Base-by-base conservation (phyloP, 2,888 invertebrate genomes). In the Drosophila nr. perissopoda region DNA sequence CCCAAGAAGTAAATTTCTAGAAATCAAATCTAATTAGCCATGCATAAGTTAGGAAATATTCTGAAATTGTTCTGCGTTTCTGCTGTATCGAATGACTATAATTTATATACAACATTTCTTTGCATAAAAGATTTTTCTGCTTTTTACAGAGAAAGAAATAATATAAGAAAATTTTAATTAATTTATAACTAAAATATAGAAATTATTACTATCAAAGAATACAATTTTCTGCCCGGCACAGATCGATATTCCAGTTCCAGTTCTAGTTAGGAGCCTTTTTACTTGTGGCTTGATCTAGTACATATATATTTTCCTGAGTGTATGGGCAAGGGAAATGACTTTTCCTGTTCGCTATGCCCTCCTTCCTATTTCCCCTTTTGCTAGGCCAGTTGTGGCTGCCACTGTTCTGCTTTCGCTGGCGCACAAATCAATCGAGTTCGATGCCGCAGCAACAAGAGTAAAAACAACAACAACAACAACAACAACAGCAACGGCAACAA, bases 351-450 rank as follows among this genome's bases (percentile, higher is more conserved):
- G 46, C 56, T 25, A 8, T 18, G 21, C 10, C 33, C 21, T 18
- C 4, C 33, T 16, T 53, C 4, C 53, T 21, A 46, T 16, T 18
- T 29, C 4, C 36, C 51, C 16, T 18, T n/a, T 29, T 52, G 21
- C 33, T 54, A 18, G 21, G 21, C 27, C 21, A 36, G 46, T 34
- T 49, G 42, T 52, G 78, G 52, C 74, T 56, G 80, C 71, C 61
- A 67, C 76, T 65, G 78, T 65, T 66, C 61, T 57, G 48, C 29
- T 40, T 60, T 49, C 40, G 48, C n/a, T 64, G 70, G 38, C 75
- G 71, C 75, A 71, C 68, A 80, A 86, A 82, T 73, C 68, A 80
- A 77, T 66, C 62, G 68, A 33, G 70, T 82, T 81, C 74, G 74
- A 69, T 76, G 73, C 81, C 67, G 56, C 64, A 56, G 51, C 61